Evolutionary conservation across 2,888 invertebrate genomes (phyloP).

Genomic region (Napeogenes sylphis): DNA sequence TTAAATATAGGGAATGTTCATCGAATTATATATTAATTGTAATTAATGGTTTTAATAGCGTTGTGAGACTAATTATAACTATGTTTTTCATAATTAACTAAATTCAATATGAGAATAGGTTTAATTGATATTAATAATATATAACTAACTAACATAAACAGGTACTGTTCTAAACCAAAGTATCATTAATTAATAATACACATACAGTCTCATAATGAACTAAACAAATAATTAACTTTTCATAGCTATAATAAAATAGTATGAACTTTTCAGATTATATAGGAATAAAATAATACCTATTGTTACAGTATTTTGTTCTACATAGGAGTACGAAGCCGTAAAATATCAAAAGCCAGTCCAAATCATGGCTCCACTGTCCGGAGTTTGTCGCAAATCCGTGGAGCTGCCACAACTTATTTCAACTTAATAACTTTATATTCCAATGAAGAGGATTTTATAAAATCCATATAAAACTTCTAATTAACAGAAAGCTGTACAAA

Average conservation of each 20-base stretch:
- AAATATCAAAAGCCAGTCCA: neutral
- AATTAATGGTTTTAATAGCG: neutral
- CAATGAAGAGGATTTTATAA: slow-evolving; percentile 16
- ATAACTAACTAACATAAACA: too few relatives aligned
- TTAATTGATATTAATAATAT: too few relatives aligned
- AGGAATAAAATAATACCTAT: neutral
- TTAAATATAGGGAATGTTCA: neutral
- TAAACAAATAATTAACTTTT: too few relatives aligned
- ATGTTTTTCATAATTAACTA: neutral
- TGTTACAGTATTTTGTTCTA: neutral
- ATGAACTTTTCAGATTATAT: neutral
- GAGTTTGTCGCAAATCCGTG: slow-evolving; percentile 29
- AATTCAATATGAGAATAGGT: neutral
- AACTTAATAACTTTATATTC: slow-evolving; percentile 22
- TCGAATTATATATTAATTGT: neutral
- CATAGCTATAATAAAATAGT: too few relatives aligned
- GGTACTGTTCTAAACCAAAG: too few relatives aligned
- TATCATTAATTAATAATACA: too few relatives aligned
- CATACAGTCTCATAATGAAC: too few relatives aligned
- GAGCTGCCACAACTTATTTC: slow-evolving; percentile 31
- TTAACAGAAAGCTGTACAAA: slow-evolving; percentile 11
- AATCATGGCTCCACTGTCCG: slow-evolving; percentile 10
- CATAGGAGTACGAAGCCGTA: slow-evolving; percentile 2
- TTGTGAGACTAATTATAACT: neutral
- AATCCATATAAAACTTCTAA: slow-evolving; percentile 14